phyloP scores from a whole-genome alignment of 1,140 invertebrate genomes.

The Drosophila lacteicornis region DNA sequence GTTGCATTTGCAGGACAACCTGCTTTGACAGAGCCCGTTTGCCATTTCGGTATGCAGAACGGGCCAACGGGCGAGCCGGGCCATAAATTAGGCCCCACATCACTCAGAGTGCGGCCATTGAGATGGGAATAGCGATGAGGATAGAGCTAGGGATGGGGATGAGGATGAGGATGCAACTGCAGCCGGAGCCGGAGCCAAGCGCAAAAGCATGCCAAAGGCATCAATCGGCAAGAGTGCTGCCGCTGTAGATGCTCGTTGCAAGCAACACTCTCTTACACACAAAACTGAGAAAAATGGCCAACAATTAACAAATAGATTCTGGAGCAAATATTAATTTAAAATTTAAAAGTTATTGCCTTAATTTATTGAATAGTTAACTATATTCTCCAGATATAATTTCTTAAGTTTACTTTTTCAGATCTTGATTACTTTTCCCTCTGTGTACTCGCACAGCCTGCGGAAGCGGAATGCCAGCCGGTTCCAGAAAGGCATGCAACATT shows the following conservation, averaged over 20 bases:
- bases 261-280: conserved; percentile 5
- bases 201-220: conserved; percentile 73
- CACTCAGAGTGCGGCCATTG: conserved; percentile 45
- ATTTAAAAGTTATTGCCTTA: background rate
- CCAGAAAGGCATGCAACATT: conserved; percentile 78
- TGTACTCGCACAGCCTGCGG: conserved; percentile 4
- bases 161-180: conserved; percentile 3
- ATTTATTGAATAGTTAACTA: background rate
- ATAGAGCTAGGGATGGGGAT: conserved; percentile 1
- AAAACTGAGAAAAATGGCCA: background rate
- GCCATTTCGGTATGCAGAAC: conserved; percentile 55
- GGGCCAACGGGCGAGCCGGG: conserved; percentile 26
- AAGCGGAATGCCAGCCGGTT: conserved; percentile 45
- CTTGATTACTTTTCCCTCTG: background rate
- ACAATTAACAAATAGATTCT: background rate
- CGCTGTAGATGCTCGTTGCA: conserved; percentile 32
- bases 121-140: conserved; percentile 13
- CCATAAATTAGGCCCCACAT: conserved; percentile 70
- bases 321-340: background rate
- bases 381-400: too few relatives aligned
- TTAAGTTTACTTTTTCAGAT: too few relatives aligned
- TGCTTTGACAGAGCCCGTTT: conserved; percentile 71
- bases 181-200: conserved; percentile 43
- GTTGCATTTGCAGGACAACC: conserved; percentile 23
- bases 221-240: conserved; percentile 71